Base-by-base conservation (phyloP, 2,888 invertebrate species). In the Apodemia duryi region DNA sequence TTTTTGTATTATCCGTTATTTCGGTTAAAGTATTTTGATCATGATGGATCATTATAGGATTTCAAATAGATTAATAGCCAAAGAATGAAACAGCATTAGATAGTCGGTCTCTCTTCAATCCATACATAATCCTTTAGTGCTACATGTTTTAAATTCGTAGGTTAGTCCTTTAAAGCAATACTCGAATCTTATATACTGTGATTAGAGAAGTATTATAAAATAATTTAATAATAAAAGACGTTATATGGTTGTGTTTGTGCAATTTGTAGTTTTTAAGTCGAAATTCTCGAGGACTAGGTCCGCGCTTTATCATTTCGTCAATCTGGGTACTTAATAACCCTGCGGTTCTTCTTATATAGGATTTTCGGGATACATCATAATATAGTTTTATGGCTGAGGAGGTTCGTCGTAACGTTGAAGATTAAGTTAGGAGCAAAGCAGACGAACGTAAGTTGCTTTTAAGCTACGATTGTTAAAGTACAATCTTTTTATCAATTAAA, bases 201-300 rank as follows among this genome's bases (percentile, higher is more conserved):
- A 88, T 88, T 83, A 80, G 80, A 78, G 77, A 74, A 83, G 84
- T 86, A 85, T 86, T 83, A 82, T 74, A 74, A 71, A 66, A 69
- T 72, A 75, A 73, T 69, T 72, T 74, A 71, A 75, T 67, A 67
- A 66, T 66, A 88, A 88, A 90, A 89, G 87, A 90, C 87, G 86
- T 82, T 75, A 76, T 73, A 84, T 81, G 91, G 91, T 91, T 91
- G 91, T 91, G 90, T 90, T 88, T 69, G 91, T 91, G 91, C 91
- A 91, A 91, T 90, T 90, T 73, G 75, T 89, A 89, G 90, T 73
- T 80, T 78, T 85, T 86, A 87, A 88, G 75, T 74, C 74, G 75
- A 76, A 74, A 68, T 67, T 73, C 73, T 75, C 62, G 66, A 68
- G 88, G 88, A 85, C 88, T 68, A 77, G 76, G 88, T 46, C 46